Evolutionary conservation across 2,797 vertebrate genomes (phyloP), one percentile per base, ranked within the genome.

Genomic region (Alca torda): DNA sequence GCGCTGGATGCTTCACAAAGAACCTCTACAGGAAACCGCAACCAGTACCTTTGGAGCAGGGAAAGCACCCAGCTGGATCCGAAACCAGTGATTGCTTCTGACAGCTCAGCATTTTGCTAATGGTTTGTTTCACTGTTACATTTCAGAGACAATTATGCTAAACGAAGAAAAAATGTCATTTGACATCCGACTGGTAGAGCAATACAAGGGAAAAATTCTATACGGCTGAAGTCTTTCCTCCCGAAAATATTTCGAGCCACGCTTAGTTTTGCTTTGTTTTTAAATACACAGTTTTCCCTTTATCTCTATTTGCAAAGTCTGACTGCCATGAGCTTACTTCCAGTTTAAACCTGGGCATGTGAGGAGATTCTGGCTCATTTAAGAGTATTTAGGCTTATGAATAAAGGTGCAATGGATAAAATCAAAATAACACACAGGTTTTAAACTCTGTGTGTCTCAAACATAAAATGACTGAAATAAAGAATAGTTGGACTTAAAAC

Each of bases 61-160:
- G 63, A 84, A 88, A 90, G 74, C 20, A 26, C 31, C 72, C 6
- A 5, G 33, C 20, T 17, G 64, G 70, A 82, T n/a, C 25, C 1
- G 4, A 85, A 69, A 35, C 14, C 81, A 39, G 64, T 50, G 63
- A 94, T 72, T 87, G 90, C 84, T 90, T 56, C 90, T 78, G 95
- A 89, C 92, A 96, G 91, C 86, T 72, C 91, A 68, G 84, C 70
- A 11, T 68, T 96, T 82, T 84, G 72, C 77, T 94, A 92, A 93
- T 92, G 81, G 84, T 46, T 94, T 90, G 85, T 94, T 96, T 85
- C 95, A 81, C 89, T 85, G 93, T 30, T 95, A 48, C 50, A 41
- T 80, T 95, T 94, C 94, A 95, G 46, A 88, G 67, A 80, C 81
- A 84, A 94, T 92, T 93, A 97, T 0, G 14, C 37, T 28, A 96